These are phyloP conservation scores for Pediacus dermestoides DNA, from an alignment of 2,888 invertebrate species.

Conservation along the genomic window DNA sequence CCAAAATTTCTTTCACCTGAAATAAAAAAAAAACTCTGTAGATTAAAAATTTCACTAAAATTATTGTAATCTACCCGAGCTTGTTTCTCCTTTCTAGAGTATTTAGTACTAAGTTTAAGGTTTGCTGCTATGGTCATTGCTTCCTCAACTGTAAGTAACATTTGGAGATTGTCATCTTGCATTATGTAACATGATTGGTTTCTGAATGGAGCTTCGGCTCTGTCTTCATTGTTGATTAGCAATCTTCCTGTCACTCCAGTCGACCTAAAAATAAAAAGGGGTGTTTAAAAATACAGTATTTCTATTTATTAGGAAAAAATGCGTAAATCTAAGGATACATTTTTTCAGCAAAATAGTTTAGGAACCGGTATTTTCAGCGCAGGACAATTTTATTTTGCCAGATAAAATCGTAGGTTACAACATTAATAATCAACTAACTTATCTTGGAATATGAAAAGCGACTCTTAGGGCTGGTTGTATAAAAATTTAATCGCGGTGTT, in stretches of 20 bases:
- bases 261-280: slow-evolving; percentile 44
- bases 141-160: slow-evolving; percentile 79
- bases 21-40: slow-evolving; percentile 28
- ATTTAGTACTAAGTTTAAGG: slow-evolving; percentile 72
- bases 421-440: no score
- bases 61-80: slow-evolving; percentile 57
- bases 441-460: no score
- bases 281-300: no score
- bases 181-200: slow-evolving; percentile 84
- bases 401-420: no score
- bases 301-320: no score
- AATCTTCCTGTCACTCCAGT: slow-evolving; percentile 62
- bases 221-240: slow-evolving; percentile 65
- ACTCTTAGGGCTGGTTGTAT: no score
- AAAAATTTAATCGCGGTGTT: no score
- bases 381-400: no score
- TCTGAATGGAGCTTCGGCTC: slow-evolving; percentile 66
- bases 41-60: slow-evolving; percentile 1
- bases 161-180: slow-evolving; percentile 80
- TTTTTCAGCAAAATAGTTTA: no score
- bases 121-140: slow-evolving; percentile 83
- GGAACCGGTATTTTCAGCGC: no score
- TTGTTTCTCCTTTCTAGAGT: slow-evolving; percentile 60
- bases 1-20: slow-evolving; percentile 76
- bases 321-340: no score